Base-by-base conservation (phyloP, 1,140 invertebrate genomes). In the Polyergus mexicanus region DNA sequence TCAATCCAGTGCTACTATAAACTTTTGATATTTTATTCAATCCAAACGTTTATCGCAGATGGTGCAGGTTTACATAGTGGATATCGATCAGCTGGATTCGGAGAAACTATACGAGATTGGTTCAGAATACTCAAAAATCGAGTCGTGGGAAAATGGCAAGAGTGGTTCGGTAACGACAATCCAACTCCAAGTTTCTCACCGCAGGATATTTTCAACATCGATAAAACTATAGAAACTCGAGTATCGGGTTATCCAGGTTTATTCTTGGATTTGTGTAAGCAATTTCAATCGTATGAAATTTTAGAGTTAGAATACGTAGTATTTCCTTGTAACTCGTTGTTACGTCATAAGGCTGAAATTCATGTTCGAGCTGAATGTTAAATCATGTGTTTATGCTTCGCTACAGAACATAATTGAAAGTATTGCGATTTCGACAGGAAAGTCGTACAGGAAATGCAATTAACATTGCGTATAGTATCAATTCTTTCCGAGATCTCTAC, bases 211-310 rank as follows among this genome's bases (percentile, higher is more conserved):
- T 56, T 89, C 1, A 54, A 81, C 25, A 62, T 87, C 4, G 71
- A 87, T n/a, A 85, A 76, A 47, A 54, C 28, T 32, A 38, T 90
- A 41, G 22, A 41, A 56, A 69, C n/a, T 22, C 80, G 32, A 77
- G 11, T 89, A 54, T 7, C 22, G 19, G 32, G 41, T 68, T 74
- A 75, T 22, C 74, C 86, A 72, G 88, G 88, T 51, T 84, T 91
- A 2, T 77, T 87, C 38, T 7, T 92, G 35, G 90, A 94, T 86
- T 51, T 92, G 32, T 84, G 92, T 94, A 90, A 92, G 83, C 88
- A 68, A 11, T 10, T 22, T 54, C 63, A 0, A 72, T 81, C 63
- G 81, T 8, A 11, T 38, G 16, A 66, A 51, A 38, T 10, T 41
- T 22, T 4, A 8, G 32, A 38, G 6, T 19, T 35, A 35, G 22